A percentile compares a stretch with the other conserved stretches of the same genome.
Conservation (phyloP, 2,888 invertebrate species). For the Spialia ferax region DNA sequence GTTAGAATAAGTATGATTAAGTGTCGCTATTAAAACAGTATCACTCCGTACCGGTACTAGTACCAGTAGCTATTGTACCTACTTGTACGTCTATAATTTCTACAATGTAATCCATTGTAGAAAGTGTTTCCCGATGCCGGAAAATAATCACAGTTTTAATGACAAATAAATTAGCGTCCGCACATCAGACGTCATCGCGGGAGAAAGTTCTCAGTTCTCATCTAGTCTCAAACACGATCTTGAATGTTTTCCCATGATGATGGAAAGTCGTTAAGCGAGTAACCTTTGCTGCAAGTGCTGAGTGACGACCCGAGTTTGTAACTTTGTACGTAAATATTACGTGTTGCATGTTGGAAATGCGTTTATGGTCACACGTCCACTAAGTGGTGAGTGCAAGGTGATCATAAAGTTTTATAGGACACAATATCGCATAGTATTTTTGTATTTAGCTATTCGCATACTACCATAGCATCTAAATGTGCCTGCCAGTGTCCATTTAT, state of each 20-base stretch:
- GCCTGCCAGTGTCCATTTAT: no score
- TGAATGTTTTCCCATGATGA: conserved; percentile 77
- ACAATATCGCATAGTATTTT: no score
- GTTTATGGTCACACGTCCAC: neutral
- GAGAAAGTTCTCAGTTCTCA: conserved; percentile 52
- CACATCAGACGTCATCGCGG: conserved; percentile 42
- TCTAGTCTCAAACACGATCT: conserved; percentile 49
- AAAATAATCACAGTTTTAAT: conserved; percentile 43
- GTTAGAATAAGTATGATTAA: neutral
- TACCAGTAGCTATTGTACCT: conserved; percentile 16
- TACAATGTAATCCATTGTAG: conserved; percentile 31
- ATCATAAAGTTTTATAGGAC: no score
- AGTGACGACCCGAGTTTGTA: conserved; percentile 5
- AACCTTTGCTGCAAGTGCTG: conserved; percentile 41
- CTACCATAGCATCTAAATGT: no score
- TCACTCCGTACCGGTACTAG: conserved; percentile 12
- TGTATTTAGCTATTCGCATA: no score
- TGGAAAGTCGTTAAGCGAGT: conserved; percentile 69
- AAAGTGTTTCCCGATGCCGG: conserved; percentile 33
- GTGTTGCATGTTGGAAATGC: neutral
- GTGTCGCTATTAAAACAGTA: neutral
- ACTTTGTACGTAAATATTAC: no score
- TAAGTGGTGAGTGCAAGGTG: no score
- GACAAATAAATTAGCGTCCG: conserved; percentile 39
- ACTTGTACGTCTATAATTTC: no score